A percentile compares a stretch with the other conserved stretches of the same genome.
Evolutionary conservation across 2,888 invertebrate genomes (phyloP).

Genomic region (Pammene fasciana): DNA sequence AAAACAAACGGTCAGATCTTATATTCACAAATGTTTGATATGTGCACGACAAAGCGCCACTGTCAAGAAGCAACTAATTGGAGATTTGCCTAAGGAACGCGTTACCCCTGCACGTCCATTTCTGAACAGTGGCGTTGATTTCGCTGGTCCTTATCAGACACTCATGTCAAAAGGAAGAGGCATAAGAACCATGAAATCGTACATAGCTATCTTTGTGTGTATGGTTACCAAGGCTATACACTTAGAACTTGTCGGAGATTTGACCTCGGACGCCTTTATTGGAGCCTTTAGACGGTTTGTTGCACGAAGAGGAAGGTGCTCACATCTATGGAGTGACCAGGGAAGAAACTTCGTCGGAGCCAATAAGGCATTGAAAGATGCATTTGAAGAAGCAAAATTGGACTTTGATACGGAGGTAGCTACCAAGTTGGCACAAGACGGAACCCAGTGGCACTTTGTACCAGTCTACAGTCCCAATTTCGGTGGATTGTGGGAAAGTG

Average conservation of each 20-base stretch:
- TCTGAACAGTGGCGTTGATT: slow-evolving; percentile 9
- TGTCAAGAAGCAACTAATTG: slow-evolving; percentile 9
- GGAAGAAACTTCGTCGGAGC: neutral
- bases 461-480: neutral
- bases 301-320: neutral
- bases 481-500: neutral
- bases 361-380: neutral
- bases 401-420: neutral
- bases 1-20: neutral
- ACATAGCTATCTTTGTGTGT: slow-evolving; percentile 3
- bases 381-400: neutral
- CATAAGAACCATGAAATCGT: neutral
- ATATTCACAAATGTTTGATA: neutral
- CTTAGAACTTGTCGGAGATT: neutral
- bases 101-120: slow-evolving; percentile 14
- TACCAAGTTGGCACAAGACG: neutral
- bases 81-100: slow-evolving; percentile 10
- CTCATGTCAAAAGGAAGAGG: slow-evolving; percentile 9
- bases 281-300: slow-evolving; percentile 6
- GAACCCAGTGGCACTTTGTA: neutral
- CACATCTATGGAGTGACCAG: neutral
- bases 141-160: slow-evolving; percentile 1
- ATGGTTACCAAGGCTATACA: slow-evolving; percentile 7
- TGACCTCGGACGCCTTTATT: slow-evolving; percentile 7
- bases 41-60: neutral